Percentiles rank a stretch among this genome's conserved stretches.
Evolutionary conservation across 1,140 invertebrate species (phyloP).

Genomic region (Limonius californicus): DNA sequence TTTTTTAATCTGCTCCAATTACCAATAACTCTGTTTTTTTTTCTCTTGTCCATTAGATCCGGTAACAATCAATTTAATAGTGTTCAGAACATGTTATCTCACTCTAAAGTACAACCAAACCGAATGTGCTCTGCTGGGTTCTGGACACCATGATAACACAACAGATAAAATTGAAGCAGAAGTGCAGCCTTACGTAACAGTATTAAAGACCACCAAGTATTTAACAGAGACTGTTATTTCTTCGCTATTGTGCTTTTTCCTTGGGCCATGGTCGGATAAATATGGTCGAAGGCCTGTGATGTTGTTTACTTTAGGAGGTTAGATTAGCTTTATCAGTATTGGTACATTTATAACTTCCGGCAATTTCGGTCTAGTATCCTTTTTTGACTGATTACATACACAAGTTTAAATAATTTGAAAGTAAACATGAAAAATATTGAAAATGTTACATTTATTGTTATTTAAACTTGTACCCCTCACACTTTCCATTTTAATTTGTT

Average conservation of each 20-base stretch:
- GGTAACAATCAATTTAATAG: slow-evolving; percentile 51
- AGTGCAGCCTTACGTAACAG: slow-evolving; percentile 58
- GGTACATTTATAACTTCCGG: too few relatives aligned
- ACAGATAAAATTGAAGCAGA: slow-evolving; percentile 54
- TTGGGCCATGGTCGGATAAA: slow-evolving; percentile 69
- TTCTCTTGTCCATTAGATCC: slow-evolving; percentile 46
- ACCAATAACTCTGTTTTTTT: neutral
- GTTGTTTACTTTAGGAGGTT: neutral
- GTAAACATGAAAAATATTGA: too few relatives aligned
- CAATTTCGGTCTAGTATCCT: too few relatives aligned
- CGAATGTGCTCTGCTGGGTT: slow-evolving; percentile 50
- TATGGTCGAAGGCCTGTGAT: slow-evolving; percentile 60
- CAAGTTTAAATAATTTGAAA: too few relatives aligned
- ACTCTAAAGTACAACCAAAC: slow-evolving; percentile 48
- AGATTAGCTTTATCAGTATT: too few relatives aligned
- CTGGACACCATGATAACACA: slow-evolving; percentile 48
- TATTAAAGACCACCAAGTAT: slow-evolving; percentile 56
- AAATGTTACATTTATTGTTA: too few relatives aligned
- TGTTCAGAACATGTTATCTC: slow-evolving; percentile 51
- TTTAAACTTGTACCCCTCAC: too few relatives aligned
- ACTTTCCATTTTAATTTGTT: too few relatives aligned
- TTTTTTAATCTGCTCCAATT: too few relatives aligned
- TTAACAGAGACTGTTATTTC: slow-evolving; percentile 60
- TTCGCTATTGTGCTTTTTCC: slow-evolving; percentile 58
- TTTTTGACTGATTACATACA: too few relatives aligned